These are phyloP conservation scores for Odontesthes bonariensis DNA, from an alignment of 2,113 vertebrate genomes.

Conservation along the genomic window DNA sequence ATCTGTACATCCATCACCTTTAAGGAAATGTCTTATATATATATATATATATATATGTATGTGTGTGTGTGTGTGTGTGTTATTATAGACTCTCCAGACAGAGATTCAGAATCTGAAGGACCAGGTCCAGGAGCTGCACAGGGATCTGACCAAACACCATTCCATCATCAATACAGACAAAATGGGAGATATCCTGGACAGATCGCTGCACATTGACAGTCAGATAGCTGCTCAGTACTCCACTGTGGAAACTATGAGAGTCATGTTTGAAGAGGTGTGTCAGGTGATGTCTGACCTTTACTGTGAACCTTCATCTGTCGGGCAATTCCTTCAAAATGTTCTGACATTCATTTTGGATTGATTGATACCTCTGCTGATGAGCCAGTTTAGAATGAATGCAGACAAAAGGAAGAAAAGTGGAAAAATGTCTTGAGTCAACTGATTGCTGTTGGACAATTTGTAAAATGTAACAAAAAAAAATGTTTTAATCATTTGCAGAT, in stretches of 20 bases:
- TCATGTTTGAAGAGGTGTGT: conserved; percentile 89
- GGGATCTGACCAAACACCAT: conserved; percentile 95
- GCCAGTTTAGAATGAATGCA: background rate
- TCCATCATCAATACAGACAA: conserved; percentile 91
- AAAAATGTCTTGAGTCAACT: conserved; percentile 5
- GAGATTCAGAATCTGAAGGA: conserved; percentile 93
- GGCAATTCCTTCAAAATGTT: background rate
- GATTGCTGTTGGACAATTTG: background rate
- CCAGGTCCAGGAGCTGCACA: conserved; percentile 93
- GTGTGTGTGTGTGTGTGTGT: conserved; percentile 7
- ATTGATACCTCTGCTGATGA: background rate
- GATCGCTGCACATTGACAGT: conserved; percentile 88
- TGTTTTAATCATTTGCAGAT: too few species aligned
- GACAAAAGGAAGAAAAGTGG: conserved; percentile 9
- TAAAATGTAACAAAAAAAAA: too few species aligned
- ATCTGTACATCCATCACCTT: conserved; percentile 17
- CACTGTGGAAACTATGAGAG: conserved; percentile 87
- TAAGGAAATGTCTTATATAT: conserved; percentile 5
- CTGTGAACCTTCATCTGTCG: background rate
- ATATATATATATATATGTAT: too few species aligned
- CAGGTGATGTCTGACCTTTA: conserved; percentile 29
- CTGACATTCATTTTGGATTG: background rate
- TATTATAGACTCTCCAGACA: conserved; percentile 84
- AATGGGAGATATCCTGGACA: conserved; percentile 89
- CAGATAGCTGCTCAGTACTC: conserved; percentile 87